These are phyloP conservation scores for Tryphoninae sp. DNA, from an alignment of 2,888 invertebrate genomes.

Conservation along the genomic window DNA sequence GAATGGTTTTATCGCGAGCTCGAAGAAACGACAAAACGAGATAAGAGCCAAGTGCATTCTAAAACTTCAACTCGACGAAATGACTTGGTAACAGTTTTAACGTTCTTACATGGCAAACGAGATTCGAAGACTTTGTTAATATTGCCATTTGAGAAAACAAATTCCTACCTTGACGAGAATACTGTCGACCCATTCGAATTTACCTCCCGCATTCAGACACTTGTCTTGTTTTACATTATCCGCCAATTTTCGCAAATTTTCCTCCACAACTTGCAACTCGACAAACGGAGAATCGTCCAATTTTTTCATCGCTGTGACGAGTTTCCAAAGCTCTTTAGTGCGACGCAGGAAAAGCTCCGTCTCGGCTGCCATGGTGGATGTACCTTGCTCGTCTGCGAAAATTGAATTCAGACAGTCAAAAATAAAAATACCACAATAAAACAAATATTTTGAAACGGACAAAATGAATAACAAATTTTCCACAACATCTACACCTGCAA, in stretches of 20 bases:
- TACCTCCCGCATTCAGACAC: slow-evolving; percentile 91
- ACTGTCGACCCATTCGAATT: slow-evolving; percentile 97
- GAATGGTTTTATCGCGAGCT: slow-evolving; percentile 43
- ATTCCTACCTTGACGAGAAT: slow-evolving; percentile 88
- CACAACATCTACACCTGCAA: neutral
- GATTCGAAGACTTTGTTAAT: neutral
- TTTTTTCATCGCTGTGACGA: slow-evolving; percentile 73
- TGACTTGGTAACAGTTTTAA: neutral
- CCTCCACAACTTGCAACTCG: slow-evolving; percentile 76
- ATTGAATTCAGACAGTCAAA: neutral
- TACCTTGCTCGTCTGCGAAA: slow-evolving; percentile 65
- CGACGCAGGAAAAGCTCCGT: slow-evolving; percentile 81
- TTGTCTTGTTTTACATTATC: slow-evolving; percentile 82
- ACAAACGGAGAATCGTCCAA: slow-evolving; percentile 55
- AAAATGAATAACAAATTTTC: slow-evolving; percentile 5
- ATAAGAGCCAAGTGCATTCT: neutral
- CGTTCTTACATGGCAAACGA: neutral
- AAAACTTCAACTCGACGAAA: neutral
- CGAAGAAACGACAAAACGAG: slow-evolving; percentile 1
- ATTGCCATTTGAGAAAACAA: neutral
- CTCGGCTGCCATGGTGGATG: slow-evolving; percentile 81
- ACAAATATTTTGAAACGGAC: neutral
- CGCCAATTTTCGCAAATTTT: slow-evolving; percentile 80
- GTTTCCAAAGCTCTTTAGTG: slow-evolving; percentile 76
- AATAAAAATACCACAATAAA: neutral